Percentiles rank a stretch among this genome's conserved stretches.
Conservation (phyloP, 1,140 invertebrate species). For the Vanessa atalanta region DNA sequence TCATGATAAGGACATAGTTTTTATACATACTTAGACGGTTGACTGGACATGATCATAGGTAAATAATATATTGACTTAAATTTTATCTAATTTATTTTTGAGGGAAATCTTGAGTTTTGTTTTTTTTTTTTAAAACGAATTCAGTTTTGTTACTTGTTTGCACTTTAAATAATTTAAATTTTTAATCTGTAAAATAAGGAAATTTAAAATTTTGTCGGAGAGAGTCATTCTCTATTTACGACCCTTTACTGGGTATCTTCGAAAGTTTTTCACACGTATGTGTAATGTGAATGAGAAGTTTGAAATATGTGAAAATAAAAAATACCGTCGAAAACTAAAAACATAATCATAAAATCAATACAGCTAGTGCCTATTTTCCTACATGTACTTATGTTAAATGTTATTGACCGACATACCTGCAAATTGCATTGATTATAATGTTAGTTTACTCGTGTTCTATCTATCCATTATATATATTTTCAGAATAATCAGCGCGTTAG, state of each 20-base stretch:
- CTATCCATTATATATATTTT: slow-evolving; percentile 25
- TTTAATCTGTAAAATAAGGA: no score
- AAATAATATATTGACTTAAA: no score
- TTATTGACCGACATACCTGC: slow-evolving; percentile 7
- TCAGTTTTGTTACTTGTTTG: no score
- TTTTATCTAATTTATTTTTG: no score
- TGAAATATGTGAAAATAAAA: slow-evolving; percentile 21
- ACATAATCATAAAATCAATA: background rate
- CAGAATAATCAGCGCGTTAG: slow-evolving; percentile 17
- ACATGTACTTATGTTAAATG: slow-evolving; percentile 5
- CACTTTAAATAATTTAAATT: no score
- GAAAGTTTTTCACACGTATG: slow-evolving; percentile 43
- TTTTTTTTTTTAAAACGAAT: no score
- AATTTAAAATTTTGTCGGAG: background rate
- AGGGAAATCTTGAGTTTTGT: no score
- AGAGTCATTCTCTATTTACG: slow-evolving; percentile 34
- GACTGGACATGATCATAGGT: no score
- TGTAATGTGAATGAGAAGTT: slow-evolving; percentile 34
- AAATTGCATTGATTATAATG: slow-evolving; percentile 16
- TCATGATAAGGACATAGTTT: no score
- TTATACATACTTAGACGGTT: no score
- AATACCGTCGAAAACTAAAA: background rate
- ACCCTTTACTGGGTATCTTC: slow-evolving; percentile 33
- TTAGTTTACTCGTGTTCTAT: slow-evolving; percentile 7
- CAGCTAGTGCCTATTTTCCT: background rate